Conservation (phyloP, 2,888 invertebrate species). For the Nipponacmea schrenckii region DNA sequence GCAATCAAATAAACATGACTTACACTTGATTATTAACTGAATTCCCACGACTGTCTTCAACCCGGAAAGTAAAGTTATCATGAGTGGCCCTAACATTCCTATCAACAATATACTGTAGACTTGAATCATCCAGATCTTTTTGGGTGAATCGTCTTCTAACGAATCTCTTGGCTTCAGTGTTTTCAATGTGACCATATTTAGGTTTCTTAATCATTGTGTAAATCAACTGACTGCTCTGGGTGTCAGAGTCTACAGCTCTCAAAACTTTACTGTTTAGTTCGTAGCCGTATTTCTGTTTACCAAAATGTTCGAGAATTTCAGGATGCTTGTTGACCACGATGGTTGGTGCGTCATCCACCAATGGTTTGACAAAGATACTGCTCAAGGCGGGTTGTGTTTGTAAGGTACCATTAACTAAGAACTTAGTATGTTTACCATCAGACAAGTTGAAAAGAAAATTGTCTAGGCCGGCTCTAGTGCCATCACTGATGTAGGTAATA, state of each 20-base stretch:
- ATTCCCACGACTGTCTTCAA: constrained; percentile 60
- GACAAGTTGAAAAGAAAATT: constrained; percentile 60
- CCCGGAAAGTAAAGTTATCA: constrained; percentile 62
- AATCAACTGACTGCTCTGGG: constrained; percentile 44
- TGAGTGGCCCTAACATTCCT: constrained; percentile 48
- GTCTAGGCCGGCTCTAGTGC: constrained; percentile 53
- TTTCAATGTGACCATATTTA: constrained; percentile 61
- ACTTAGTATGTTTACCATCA: constrained; percentile 60
- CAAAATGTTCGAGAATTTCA: constrained; percentile 53
- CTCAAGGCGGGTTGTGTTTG: constrained; percentile 56
- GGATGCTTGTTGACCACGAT: constrained; percentile 55
- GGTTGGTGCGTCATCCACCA: constrained; percentile 58
- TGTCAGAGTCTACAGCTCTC: constrained; percentile 57
- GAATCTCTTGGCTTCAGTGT: constrained; percentile 56
- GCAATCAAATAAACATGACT: constrained; percentile 13
- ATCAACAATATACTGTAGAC: constrained; percentile 57
- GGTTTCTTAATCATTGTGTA: constrained; percentile 59
- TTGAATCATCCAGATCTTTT: constrained; percentile 62
- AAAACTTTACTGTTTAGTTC: constrained; percentile 31
- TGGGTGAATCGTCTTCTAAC: constrained; percentile 62
- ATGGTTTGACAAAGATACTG: constrained; percentile 61
- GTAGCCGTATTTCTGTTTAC: constrained; percentile 55
- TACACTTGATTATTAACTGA: constrained; percentile 58
- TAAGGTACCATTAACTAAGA: constrained; percentile 58
- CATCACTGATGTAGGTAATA: constrained; percentile 59